Conservation (phyloP, 2,113 vertebrate species). For the Pelecanoides urinatrix region DNA sequence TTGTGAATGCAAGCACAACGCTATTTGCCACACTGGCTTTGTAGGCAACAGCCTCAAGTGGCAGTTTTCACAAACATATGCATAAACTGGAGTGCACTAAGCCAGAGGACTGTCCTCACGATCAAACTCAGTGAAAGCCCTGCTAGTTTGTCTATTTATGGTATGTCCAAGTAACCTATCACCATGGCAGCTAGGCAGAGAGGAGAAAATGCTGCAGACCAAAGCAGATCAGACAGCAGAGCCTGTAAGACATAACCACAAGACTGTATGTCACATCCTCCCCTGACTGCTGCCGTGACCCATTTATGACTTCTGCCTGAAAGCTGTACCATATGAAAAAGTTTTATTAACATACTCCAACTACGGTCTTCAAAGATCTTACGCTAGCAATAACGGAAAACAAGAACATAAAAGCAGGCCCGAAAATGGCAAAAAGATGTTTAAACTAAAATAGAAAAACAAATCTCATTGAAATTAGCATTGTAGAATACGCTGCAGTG, state of each 20-base stretch:
- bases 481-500: not conserved
- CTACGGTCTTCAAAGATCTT: not conserved
- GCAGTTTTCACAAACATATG: not conserved
- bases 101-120: not conserved
- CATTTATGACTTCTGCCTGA: constrained; percentile 20
- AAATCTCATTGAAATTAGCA: constrained; percentile 4
- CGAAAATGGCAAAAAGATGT: not conserved
- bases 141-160: not conserved
- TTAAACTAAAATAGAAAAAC: not conserved
- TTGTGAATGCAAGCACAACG: not conserved
- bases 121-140: not conserved
- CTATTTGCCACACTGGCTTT: not conserved
- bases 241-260: not conserved
- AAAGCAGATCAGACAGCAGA: not conserved
- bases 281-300: not conserved
- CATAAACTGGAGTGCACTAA: not conserved
- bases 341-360: not conserved
- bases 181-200: constrained; percentile 30
- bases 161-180: constrained; percentile 5
- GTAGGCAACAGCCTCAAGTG: not conserved
- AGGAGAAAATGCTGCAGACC: not conserved
- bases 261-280: not conserved
- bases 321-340: not conserved
- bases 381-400: not conserved
- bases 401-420: not conserved